Conservation (phyloP, 2,113 vertebrate genomes). For the Takifugu bimaculatus region DNA sequence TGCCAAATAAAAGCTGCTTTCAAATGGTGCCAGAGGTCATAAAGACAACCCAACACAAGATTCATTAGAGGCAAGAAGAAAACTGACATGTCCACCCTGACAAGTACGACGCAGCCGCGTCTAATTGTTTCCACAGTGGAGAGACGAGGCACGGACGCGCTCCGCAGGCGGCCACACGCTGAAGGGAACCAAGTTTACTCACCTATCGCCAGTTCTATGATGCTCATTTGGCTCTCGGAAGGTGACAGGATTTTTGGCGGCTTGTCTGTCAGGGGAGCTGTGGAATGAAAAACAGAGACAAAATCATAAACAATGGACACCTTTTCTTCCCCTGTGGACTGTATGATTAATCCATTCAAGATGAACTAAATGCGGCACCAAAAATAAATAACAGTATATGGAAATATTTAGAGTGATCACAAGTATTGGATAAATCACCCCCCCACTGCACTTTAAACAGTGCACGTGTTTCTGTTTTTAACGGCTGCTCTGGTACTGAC, state of each 20-base stretch:
- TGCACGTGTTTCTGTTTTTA: constrained; percentile 24
- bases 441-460: constrained; percentile 39
- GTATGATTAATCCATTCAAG: constrained; percentile 50
- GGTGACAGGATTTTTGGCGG: constrained; percentile 94
- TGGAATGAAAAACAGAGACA: constrained; percentile 63
- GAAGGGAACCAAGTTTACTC: constrained; percentile 63
- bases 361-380: constrained; percentile 37
- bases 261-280: constrained; percentile 97
- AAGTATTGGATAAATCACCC: constrained; percentile 23
- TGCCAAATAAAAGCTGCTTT: too few species aligned
- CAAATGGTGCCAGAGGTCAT: too few species aligned
- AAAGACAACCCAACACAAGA: too few species aligned
- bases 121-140: not conserved
- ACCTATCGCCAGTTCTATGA: constrained; percentile 91
- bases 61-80: too few species aligned
- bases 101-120: too few species aligned
- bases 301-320: constrained; percentile 22
- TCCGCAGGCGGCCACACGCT: too few species aligned
- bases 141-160: not conserved
- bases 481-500: constrained; percentile 32
- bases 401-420: constrained; percentile 43
- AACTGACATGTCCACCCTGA: too few species aligned
- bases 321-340: constrained; percentile 31
- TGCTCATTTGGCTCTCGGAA: constrained; percentile 86
- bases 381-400: constrained; percentile 30